Evolutionary conservation across 2,797 vertebrate species (phyloP), one percentile per base, ranked within the genome.

Genomic region (Glyptemys insculpta): DNA sequence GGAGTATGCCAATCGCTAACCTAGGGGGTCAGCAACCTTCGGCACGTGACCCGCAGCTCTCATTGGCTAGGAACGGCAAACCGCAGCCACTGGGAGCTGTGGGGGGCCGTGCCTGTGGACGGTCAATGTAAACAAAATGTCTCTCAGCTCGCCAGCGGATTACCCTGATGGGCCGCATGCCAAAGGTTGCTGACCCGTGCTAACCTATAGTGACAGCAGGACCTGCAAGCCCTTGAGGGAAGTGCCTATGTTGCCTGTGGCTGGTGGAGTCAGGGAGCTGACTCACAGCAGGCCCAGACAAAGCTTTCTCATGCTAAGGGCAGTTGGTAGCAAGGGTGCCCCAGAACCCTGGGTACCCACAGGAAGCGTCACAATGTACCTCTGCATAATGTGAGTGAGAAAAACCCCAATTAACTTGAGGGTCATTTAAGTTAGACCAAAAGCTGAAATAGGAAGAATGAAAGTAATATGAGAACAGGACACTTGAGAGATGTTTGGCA

Each of bases 361-460:
- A 41, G 37, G n/a, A 25, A 72, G 21, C 11, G 1, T 23, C 68
- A 41, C n/a, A 47, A 68, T 83, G 41, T 25, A n/a, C n/a, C 88
- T 81, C 79, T 34, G 79, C 11, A 90, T 5, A 86, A 91, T 34
- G 3, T 19, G 25, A 89, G 65, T 79, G 47, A 91, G 76, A 79
- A 87, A 25, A 34, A 88, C 62, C 25, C 44, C 79, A 68, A 49
- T 90, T 91, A 87, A 79, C 83, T 79, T 25, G 81, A 93, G 79
- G 90, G 57, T 91, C 92, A 89, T 76, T 89, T n/a, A 94, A 93
- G 85, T 93, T 68, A 90, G 62, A 97, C 72, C 53, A 96, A 93
- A 96, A 96, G 95, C 94, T 96, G 79, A 96, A 96, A 94, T 27
- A 80, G 92, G 93, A 86, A 95, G 56, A 88, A 94, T 1, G 56